These are phyloP conservation scores for Pygathrix nemaeus DNA, from an alignment of 2,113 vertebrate species.

Conservation along the genomic window DNA sequence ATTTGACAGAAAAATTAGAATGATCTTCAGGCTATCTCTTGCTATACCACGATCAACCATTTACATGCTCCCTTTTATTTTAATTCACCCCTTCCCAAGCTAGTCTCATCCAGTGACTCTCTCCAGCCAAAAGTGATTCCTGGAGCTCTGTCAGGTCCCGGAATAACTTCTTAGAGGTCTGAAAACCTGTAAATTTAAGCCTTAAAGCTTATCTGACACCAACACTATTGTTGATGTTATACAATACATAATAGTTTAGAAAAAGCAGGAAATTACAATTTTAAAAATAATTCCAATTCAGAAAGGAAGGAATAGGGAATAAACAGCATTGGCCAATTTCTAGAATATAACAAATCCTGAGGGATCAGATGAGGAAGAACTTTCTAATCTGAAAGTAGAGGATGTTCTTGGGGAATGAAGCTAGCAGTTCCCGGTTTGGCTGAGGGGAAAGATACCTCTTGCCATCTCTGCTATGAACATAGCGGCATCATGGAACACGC, in stretches of 20 bases:
- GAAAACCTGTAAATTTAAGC: background rate
- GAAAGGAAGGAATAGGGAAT: background rate
- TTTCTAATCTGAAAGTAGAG: background rate
- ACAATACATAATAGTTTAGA: background rate
- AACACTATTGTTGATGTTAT: background rate
- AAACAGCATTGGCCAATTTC: background rate
- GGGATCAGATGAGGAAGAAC: background rate
- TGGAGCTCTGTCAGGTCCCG: background rate
- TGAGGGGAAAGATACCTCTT: background rate
- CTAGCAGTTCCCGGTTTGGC: no score
- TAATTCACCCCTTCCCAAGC: background rate
- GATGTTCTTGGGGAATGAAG: background rate
- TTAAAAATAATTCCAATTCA: background rate
- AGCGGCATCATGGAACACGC: background rate
- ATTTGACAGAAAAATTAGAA: background rate
- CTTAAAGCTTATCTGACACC: background rate
- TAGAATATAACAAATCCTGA: background rate
- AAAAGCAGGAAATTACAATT: background rate
- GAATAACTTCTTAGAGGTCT: background rate
- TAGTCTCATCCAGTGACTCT: background rate
- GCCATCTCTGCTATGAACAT: background rate
- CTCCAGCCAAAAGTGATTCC: background rate
- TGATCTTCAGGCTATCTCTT: background rate
- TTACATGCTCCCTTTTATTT: background rate
- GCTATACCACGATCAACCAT: background rate